Conservation (phyloP, 2,113 vertebrate genomes). For the Cacatua alba region DNA sequence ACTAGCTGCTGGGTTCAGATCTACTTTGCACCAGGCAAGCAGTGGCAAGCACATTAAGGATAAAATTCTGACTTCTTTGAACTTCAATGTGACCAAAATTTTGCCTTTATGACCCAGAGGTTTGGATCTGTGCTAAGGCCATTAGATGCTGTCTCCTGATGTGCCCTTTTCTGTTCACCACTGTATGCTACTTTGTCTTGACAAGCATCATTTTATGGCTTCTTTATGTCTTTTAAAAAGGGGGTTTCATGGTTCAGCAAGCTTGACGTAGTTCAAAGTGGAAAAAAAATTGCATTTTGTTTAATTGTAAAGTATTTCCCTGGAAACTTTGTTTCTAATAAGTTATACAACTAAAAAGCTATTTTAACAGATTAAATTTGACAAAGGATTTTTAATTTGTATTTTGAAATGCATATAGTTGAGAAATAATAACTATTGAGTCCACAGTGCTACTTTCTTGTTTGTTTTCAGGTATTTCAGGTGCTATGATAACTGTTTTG, state of each 20-base stretch:
- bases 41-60: background rate
- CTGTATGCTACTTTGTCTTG: background rate
- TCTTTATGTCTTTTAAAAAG: background rate
- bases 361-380: background rate
- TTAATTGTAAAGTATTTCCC: background rate
- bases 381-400: background rate
- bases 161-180: background rate
- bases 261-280: background rate
- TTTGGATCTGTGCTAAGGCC: background rate
- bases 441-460: background rate
- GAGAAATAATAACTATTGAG: background rate
- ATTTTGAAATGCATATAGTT: background rate
- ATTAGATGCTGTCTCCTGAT: background rate
- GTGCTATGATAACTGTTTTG: background rate
- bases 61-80: background rate
- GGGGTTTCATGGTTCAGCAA: background rate
- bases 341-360: background rate
- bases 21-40: background rate
- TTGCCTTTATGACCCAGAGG: background rate
- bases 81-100: background rate
- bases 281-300: background rate
- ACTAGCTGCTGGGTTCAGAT: background rate
- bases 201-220: rapidly evolving
- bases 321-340: background rate
- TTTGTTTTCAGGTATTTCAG: background rate